These are phyloP conservation scores for Autographa pulchrina DNA, from an alignment of 2,888 invertebrate species.

Conservation along the genomic window DNA sequence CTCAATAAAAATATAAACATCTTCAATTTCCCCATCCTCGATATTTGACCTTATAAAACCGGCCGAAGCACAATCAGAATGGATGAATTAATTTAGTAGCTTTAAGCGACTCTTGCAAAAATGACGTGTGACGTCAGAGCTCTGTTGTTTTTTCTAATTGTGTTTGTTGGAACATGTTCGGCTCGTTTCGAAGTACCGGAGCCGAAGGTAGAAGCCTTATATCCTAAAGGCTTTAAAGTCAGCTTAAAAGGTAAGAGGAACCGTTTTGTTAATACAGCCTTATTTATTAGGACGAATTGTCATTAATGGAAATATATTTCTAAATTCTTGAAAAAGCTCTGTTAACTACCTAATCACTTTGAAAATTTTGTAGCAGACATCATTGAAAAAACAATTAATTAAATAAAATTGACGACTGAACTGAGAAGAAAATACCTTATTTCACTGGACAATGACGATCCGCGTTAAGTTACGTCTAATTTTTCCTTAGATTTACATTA, in stretches of 20 bases:
- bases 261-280: neutral
- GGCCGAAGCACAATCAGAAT: neutral
- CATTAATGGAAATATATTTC: too few relatives aligned
- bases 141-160: neutral
- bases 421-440: too few relatives aligned
- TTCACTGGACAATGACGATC: too few relatives aligned
- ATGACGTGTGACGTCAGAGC: conserved; percentile 3
- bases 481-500: too few relatives aligned
- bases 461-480: too few relatives aligned
- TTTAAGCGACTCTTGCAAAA: neutral
- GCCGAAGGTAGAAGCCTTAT: neutral
- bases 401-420: too few relatives aligned
- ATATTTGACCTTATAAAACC: conserved; percentile 12
- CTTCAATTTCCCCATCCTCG: conserved; percentile 15
- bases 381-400: too few relatives aligned
- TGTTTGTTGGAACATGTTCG: neutral
- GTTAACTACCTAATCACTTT: too few relatives aligned
- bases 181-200: neutral
- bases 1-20: neutral
- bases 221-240: conserved; percentile 2
- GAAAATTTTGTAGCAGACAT: too few relatives aligned
- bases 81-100: neutral
- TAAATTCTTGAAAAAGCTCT: too few relatives aligned
- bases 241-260: neutral
- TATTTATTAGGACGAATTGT: too few relatives aligned